Conservation (phyloP, 2,113 vertebrate genomes). For the Oryzias curvinotus region DNA sequence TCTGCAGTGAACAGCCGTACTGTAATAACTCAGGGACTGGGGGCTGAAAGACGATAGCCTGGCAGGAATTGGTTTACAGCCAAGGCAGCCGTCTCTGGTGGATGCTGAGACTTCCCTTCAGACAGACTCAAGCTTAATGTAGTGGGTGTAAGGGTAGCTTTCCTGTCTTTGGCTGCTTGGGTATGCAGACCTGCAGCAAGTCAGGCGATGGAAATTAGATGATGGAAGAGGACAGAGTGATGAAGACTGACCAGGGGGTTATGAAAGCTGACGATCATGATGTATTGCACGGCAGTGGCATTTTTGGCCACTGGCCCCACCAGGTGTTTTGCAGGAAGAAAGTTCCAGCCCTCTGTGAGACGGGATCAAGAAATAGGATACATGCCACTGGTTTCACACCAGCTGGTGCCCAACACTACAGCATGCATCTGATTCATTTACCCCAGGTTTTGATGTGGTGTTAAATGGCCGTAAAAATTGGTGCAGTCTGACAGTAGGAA, state of each 20-base stretch:
- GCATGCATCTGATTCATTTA: conserved; percentile 26
- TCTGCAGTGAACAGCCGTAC: conserved; percentile 60
- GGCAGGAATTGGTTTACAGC: conserved; percentile 75
- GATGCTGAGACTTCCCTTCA: conserved; percentile 70
- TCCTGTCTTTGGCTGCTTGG: conserved; percentile 71
- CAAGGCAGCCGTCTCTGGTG: conserved; percentile 58
- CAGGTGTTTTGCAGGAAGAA: conserved; percentile 52
- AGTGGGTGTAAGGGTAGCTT: conserved; percentile 73
- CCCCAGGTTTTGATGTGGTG: conserved; percentile 61
- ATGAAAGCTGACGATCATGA: conserved; percentile 56
- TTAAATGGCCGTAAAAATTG: conserved; percentile 61
- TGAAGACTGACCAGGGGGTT: conserved; percentile 53
- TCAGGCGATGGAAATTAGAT: conserved; percentile 31
- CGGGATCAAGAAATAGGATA: conserved; percentile 52
- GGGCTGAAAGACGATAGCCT: conserved; percentile 75
- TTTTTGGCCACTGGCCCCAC: conserved; percentile 22
- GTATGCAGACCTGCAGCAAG: conserved; percentile 42
- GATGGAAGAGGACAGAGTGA: conserved; percentile 50
- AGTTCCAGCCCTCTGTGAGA: conserved; percentile 48
- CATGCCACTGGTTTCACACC: conserved; percentile 47
- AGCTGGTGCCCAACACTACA: conserved; percentile 48
- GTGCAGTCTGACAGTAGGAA: conserved; percentile 64
- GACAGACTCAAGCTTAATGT: conserved; percentile 69
- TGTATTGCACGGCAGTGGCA: conserved; percentile 42
- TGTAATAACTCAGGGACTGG: conserved; percentile 72